Conservation (phyloP, 92 coral and sea anemone species). For the Meandrina meandrites region DNA sequence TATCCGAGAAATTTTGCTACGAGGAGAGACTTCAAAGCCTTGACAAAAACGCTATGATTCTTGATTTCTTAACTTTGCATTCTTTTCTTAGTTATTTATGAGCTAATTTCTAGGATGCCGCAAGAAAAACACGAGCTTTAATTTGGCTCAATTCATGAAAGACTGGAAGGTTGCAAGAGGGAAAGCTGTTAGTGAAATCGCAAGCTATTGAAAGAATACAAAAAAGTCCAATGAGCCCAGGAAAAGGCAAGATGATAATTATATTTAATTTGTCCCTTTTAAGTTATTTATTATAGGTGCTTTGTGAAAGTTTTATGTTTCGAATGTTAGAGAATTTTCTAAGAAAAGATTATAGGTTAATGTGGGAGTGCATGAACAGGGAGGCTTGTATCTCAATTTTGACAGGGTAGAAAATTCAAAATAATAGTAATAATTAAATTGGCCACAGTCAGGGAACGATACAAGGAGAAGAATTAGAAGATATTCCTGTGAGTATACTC, state of each 20-base stretch:
- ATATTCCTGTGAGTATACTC: constrained; percentile 37
- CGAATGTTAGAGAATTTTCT: too few species aligned
- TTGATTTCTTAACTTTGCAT: constrained; percentile 26
- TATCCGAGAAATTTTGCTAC: constrained; percentile 9
- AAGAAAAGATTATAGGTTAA: too few species aligned
- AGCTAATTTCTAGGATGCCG: too few species aligned
- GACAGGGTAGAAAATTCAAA: constrained; percentile 25
- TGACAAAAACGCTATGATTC: constrained; percentile 31
- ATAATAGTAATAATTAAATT: constrained; percentile 17
- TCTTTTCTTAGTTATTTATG: constrained; percentile 20
- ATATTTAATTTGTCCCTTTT: background rate
- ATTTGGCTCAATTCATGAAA: constrained; percentile 45
- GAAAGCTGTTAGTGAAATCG: constrained; percentile 11
- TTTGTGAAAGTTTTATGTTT: too few species aligned
- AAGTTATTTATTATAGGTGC: too few species aligned
- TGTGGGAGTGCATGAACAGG: too few species aligned
- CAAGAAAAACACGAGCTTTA: constrained; percentile 39
- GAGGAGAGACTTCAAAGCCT: constrained; percentile 29
- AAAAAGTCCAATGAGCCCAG: background rate
- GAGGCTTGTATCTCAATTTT: constrained; percentile 31
- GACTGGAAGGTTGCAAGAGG: constrained; percentile 6
- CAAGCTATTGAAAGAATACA: constrained; percentile 25
- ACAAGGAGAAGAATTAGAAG: constrained; percentile 34
- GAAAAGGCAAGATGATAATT: constrained; percentile 15
- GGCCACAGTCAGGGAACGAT: constrained; percentile 37